A percentile compares a stretch with the other conserved stretches of the same genome.
Evolutionary conservation across 2,797 vertebrate genomes (phyloP).

Genomic region (Presbytis comata): DNA sequence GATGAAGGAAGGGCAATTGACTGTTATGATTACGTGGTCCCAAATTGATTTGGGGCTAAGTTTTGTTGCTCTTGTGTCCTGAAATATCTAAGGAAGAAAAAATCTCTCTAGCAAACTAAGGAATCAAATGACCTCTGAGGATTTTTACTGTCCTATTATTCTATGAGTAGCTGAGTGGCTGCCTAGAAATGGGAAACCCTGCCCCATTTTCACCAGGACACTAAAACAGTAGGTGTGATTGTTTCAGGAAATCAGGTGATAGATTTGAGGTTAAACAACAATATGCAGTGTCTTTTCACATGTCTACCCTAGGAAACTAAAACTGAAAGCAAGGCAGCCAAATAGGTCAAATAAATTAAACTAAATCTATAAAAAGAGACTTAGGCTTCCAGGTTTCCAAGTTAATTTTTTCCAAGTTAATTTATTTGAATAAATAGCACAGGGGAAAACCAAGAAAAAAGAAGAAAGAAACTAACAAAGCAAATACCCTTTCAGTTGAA

Average conservation of each 20-base stretch:
- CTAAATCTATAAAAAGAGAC: neutral
- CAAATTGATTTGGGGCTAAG: neutral
- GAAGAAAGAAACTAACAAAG: neutral
- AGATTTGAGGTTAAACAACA: neutral
- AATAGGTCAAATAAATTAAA: slow-evolving; percentile 50
- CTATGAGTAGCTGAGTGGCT: neutral
- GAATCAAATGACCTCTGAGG: neutral
- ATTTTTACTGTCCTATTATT: neutral
- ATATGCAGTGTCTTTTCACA: neutral
- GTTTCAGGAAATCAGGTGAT: slow-evolving; percentile 49
- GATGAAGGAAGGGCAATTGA: neutral
- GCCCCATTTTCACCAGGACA: neutral
- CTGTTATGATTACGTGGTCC: neutral
- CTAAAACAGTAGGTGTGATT: slow-evolving; percentile 30
- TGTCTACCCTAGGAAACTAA: slow-evolving; percentile 3
- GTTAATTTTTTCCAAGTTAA: slow-evolving; percentile 18
- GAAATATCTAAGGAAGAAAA: neutral
- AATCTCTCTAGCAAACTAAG: neutral
- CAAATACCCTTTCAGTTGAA: neutral
- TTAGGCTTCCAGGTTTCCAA: neutral
- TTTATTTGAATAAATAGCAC: neutral
- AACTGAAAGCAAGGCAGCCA: slow-evolving; percentile 18
- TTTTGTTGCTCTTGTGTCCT: neutral
- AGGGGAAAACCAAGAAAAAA: neutral
- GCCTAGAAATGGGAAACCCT: slow-evolving; percentile 17